Evolutionary conservation across 2,797 vertebrate species (phyloP).

Genomic region (Lateolabrax maculatus): DNA sequence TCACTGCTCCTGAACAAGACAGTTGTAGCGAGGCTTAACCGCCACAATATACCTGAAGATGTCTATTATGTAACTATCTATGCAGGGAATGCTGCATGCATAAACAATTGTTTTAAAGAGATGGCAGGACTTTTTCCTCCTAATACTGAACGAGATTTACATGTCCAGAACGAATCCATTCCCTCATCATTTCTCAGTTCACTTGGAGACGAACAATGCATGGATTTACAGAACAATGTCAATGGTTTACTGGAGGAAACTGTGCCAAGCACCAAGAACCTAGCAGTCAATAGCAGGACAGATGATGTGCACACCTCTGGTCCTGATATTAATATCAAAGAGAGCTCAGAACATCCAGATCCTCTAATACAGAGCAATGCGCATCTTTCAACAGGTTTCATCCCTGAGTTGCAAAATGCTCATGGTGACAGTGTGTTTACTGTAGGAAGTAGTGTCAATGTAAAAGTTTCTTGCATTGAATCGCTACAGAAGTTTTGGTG

Average conservation of each 20-base stretch:
- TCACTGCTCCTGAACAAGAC: slow-evolving; percentile 82
- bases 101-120: slow-evolving; percentile 85
- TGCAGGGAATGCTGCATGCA: slow-evolving; percentile 76
- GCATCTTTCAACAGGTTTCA: slow-evolving; percentile 22
- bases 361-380: neutral
- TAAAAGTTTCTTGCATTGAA: slow-evolving; percentile 86
- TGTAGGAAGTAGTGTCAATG: slow-evolving; percentile 85
- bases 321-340: neutral
- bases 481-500: slow-evolving; percentile 90
- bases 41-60: slow-evolving; percentile 79
- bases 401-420: slow-evolving; percentile 30
- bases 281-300: slow-evolving; percentile 40
- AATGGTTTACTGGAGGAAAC: slow-evolving; percentile 11
- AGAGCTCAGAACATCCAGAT: slow-evolving; percentile 9
- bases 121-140: slow-evolving; percentile 16
- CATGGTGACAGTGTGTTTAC: slow-evolving; percentile 69
- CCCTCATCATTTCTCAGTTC: slow-evolving; percentile 6
- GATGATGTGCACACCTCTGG: neutral
- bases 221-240: slow-evolving; percentile 23
- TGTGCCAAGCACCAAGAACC: neutral
- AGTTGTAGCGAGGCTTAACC: slow-evolving; percentile 84
- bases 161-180: slow-evolving; percentile 7
- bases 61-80: slow-evolving; percentile 87
- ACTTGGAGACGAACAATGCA: neutral
- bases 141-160: slow-evolving; percentile 8